A percentile compares a stretch with the other conserved stretches of the same genome.
These are phyloP conservation scores for Chondrosia reniformis DNA, from an alignment of 37 sponge, comb jelly and placozoan genomes.

Conservation along the genomic window DNA sequence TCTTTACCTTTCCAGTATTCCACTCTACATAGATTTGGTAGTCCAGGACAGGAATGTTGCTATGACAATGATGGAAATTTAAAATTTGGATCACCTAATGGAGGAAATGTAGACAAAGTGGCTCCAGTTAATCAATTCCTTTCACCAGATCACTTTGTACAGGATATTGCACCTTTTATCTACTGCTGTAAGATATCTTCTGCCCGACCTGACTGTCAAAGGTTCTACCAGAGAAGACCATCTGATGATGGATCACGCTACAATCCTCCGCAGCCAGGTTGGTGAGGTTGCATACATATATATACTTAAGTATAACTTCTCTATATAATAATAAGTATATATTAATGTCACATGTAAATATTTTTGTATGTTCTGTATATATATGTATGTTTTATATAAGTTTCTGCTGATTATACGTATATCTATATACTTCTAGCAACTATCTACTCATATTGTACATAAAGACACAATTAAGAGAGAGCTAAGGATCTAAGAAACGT, in stretches of 20 bases:
- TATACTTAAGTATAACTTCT: too few species aligned
- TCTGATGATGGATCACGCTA: constrained; percentile 23
- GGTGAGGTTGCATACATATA: too few species aligned
- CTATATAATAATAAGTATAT: too few species aligned
- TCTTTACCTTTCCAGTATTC: too few species aligned
- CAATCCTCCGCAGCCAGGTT: constrained; percentile 22
- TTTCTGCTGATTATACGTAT: too few species aligned
- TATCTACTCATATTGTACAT: too few species aligned
- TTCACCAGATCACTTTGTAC: background rate
- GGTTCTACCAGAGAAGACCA: constrained; percentile 11
- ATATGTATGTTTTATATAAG: too few species aligned
- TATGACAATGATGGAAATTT: constrained; percentile 31
- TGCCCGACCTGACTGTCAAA: background rate
- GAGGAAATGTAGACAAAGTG: constrained; percentile 36
- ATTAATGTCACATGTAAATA: too few species aligned
- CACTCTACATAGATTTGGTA: background rate
- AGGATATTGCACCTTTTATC: constrained; percentile 14
- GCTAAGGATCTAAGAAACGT: too few species aligned
- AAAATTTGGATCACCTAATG: constrained; percentile 31
- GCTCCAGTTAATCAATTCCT: constrained; percentile 18
- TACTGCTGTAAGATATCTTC: constrained; percentile 22
- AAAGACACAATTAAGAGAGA: too few species aligned
- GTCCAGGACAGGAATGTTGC: constrained; percentile 52
- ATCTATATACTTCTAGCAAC: too few species aligned
- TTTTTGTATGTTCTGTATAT: too few species aligned